These are phyloP conservation scores for Clitarchus hookeri DNA, from an alignment of 2,888 invertebrate genomes.

Conservation along the genomic window DNA sequence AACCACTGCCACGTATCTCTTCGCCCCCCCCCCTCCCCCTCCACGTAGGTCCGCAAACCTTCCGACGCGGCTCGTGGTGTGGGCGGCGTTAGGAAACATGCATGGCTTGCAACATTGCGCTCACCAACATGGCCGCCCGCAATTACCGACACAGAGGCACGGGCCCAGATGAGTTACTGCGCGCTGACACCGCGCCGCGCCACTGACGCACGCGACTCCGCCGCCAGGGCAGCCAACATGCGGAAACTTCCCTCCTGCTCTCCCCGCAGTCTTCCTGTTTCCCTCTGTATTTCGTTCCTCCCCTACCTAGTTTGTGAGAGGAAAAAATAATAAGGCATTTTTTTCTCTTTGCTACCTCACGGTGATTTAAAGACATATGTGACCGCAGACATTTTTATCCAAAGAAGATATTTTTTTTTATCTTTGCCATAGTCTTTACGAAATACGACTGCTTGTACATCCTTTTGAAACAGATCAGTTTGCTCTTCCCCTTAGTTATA, in stretches of 20 bases:
- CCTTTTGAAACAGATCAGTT: too few relatives aligned
- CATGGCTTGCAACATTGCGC: conserved; percentile 8
- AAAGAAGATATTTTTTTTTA: too few relatives aligned
- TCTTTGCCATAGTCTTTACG: too few relatives aligned
- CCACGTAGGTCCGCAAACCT: background rate
- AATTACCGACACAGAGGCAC: background rate
- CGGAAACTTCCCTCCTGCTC: background rate
- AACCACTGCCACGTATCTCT: background rate
- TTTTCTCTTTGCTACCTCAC: too few relatives aligned
- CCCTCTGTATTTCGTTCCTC: background rate
- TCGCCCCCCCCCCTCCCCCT: background rate
- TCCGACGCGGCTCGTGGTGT: background rate
- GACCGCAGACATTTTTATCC: too few relatives aligned
- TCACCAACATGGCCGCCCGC: background rate
- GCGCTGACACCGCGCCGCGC: background rate
- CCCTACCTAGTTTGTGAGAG: background rate
- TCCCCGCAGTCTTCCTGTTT: background rate
- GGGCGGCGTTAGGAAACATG: background rate
- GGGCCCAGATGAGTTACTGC: background rate
- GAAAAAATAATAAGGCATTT: too few relatives aligned
- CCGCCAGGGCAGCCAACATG: conserved; percentile 4
- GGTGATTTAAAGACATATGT: too few relatives aligned
- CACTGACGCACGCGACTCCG: background rate
- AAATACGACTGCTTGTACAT: too few relatives aligned
- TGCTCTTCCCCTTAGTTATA: too few relatives aligned